Base-by-base conservation (phyloP, 92 coral and sea anemone species). In the Blastomussa wellsi region DNA sequence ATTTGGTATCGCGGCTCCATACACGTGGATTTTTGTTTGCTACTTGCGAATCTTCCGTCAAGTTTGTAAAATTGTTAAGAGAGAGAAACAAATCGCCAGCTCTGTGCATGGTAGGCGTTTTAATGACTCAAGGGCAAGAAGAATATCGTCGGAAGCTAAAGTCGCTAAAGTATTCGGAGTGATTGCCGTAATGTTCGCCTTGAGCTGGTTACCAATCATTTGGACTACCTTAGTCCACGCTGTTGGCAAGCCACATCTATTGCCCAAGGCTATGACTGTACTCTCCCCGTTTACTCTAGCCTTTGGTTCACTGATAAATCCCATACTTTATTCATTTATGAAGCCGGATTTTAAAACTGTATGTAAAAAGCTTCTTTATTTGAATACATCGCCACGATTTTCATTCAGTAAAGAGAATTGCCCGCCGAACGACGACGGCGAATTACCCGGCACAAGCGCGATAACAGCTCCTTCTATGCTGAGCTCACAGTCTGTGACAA, bases 181-280 rank as follows among this genome's bases (percentile, higher is more conserved):
- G 5, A 88, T 90, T 0, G 90, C 92, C 3, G 39, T 79, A 4
- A 89, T 89, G 88, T 86, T 92, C 42, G 82, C 89, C 2, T 64
- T 92, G 32, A 89, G 92, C 59, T 92, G 95, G 95, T 82, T 92
- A 49, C 95, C 95, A n/a, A 81, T 92, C 7, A 82, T 92, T 35
- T 88, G 86, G 88, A 83, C 81, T 24, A 88, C 91, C 20, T 66
- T 77, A 3, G 88, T 83, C 5, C 35, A 73, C n/a, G 91, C 88
- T 20, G 70, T 88, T 8, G 91, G 84, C 48, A 77, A 52, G 76
- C 88, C 82, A 47, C 82, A 75, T 7, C 79, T 86, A 17, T 57
- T 92, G 15, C 95, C 95, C 33, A 10, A 70, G 32, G 80, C 59
- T 16, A 49, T 92, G 31, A 5, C 35, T 3, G 66, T 71, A 26